Percentiles rank a stretch among this genome's conserved stretches.
phyloP scores from a whole-genome alignment of 2,113 vertebrate genomes.

The Centropristis striata region DNA sequence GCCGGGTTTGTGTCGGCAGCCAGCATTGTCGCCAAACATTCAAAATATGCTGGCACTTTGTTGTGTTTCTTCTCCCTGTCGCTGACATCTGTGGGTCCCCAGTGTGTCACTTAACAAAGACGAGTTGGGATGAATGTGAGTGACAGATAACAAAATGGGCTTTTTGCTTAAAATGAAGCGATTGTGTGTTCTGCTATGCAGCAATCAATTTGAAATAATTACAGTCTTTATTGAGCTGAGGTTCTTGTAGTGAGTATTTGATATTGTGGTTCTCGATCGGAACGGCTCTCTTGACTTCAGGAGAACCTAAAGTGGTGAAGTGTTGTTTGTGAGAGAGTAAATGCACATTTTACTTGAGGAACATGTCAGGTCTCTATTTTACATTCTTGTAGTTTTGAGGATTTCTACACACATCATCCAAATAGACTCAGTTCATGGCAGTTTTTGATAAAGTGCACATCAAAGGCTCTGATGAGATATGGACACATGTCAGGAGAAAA shows the following conservation, averaged over 20 bases:
- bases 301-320: not conserved
- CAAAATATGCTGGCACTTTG: slow-evolving; percentile 23
- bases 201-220: slow-evolving; percentile 45
- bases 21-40: slow-evolving; percentile 49
- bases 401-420: slow-evolving; percentile 17
- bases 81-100: slow-evolving; percentile 52
- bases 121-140: slow-evolving; percentile 23
- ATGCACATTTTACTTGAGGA: not conserved
- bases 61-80: slow-evolving; percentile 16
- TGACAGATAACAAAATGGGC: slow-evolving; percentile 30
- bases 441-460: slow-evolving; percentile 58
- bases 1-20: slow-evolving; percentile 23
- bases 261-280: not conserved
- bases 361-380: slow-evolving; percentile 1
- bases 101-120: slow-evolving; percentile 22
- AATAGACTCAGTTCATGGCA: slow-evolving; percentile 19
- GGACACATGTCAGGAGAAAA: slow-evolving; percentile 52
- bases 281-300: not conserved
- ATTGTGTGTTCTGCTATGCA: slow-evolving; percentile 1
- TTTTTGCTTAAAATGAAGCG: slow-evolving; percentile 15
- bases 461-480: slow-evolving; percentile 57
- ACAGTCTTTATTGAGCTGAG: slow-evolving; percentile 13
- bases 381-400: slow-evolving; percentile 15
- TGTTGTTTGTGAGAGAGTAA: not conserved
- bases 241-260: slow-evolving; percentile 3